Evolutionary conservation across 2,797 vertebrate species (phyloP).

Genomic region (Clarias pachynema): DNA sequence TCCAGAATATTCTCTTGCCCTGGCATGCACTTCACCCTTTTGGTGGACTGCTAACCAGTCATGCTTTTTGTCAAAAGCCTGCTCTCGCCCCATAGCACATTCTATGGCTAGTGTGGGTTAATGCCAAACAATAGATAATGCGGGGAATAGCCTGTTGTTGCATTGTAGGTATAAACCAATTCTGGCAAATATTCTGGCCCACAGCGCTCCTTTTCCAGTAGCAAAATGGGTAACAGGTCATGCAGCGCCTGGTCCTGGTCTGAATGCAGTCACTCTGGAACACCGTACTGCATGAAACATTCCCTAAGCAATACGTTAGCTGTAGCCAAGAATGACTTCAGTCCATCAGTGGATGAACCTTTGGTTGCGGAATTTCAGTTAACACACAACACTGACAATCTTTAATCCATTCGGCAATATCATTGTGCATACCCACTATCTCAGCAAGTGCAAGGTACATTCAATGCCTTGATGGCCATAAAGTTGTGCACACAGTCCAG

Average conservation of each 20-base stretch:
- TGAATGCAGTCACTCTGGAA: background rate
- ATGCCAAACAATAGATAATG: constrained; percentile 22
- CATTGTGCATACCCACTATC: background rate
- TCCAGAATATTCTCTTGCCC: background rate
- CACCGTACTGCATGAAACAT: too few species aligned
- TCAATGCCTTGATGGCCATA: constrained; percentile 2
- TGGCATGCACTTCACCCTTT: background rate
- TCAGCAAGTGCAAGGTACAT: background rate
- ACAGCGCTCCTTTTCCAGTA: background rate
- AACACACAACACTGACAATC: too few species aligned
- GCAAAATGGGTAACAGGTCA: background rate
- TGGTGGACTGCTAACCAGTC: constrained; percentile 20
- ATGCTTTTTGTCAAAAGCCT: background rate
- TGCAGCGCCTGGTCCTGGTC: background rate
- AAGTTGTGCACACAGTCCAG: constrained; percentile 10
- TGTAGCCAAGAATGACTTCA: background rate
- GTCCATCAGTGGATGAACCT: background rate
- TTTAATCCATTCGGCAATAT: too few species aligned
- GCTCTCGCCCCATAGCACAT: background rate
- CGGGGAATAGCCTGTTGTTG: background rate
- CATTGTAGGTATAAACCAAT: constrained; percentile 5
- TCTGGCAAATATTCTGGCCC: background rate
- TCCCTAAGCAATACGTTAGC: background rate
- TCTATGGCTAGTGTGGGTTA: background rate
- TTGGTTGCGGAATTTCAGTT: background rate